Base-by-base conservation (phyloP, 2,113 vertebrate species). In the Chrysochloris asiatica region DNA sequence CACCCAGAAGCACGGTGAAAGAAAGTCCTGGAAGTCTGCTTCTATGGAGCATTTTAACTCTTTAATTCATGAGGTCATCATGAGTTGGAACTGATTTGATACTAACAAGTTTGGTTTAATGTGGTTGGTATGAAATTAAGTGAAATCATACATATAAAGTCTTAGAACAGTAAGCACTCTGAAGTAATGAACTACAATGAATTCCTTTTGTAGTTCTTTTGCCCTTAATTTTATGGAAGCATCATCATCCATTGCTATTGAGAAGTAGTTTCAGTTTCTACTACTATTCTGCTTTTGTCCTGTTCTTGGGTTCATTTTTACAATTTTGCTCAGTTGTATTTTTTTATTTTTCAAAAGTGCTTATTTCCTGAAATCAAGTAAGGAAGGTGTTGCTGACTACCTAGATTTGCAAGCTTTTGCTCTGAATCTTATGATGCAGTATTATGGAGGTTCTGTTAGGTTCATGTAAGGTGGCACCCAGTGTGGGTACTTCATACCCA, bases 251-350 rank as follows among this genome's bases (percentile, higher is more conserved):
- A 78, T 65, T 73, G 33, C 10, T 33, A 84, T 43, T 54, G 24
- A 30, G 67, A 2, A 83, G 19, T 28, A 6, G 61, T 8, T 48
- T 78, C 72, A n/a, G 81, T 72, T 69, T 72, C 72, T 69, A 19
- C 77, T 82, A 38, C 36, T 56, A 52, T 1, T n/a, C 54, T 71
- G 24, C 8, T 73, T 77, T 54, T 50, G 16, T 61, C 48, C 45
- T 86, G 38, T 26, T 69, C n/a, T 83, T 84, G 84, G 28, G 38
- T 75, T 85, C n/a, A 30, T 76, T 76, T 86, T 89, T 28, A 28
- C 10, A 59, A 41, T 50, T 65, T 63, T 63, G 33, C 30, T 86
- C n/a, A 1, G 41, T 19, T 41, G 30, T 26, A 30, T 76, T 48
- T 71, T 16, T 33, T 19, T 24, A 69, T 28, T 43, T 22, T 28